Evolutionary conservation across 2,113 vertebrate genomes (phyloP).

Genomic region (Boleophthalmus pectinirostris): DNA sequence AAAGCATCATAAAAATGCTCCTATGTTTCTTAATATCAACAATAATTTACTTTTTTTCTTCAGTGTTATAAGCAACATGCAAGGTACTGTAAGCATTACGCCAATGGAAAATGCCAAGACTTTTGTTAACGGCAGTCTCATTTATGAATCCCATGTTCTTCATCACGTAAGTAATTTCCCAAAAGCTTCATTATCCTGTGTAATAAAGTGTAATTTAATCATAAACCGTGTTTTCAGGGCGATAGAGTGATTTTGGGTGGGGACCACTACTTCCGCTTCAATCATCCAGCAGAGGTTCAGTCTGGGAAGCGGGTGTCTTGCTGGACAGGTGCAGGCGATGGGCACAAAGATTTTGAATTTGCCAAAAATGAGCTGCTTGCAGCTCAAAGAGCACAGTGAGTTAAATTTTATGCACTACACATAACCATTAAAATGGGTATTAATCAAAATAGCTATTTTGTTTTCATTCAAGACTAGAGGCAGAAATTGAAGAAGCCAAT

Average conservation of each 20-base stretch:
- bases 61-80: slow-evolving; percentile 84
- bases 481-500: slow-evolving; percentile 90
- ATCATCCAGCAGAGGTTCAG: slow-evolving; percentile 90
- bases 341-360: slow-evolving; percentile 93
- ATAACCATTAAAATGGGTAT: not conserved
- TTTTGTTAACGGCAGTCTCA: slow-evolving; percentile 87
- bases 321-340: slow-evolving; percentile 70
- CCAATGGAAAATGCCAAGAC: slow-evolving; percentile 87
- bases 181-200: not conserved
- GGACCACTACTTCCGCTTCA: slow-evolving; percentile 96
- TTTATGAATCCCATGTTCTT: slow-evolving; percentile 80
- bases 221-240: slow-evolving; percentile 74
- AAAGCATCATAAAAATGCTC: not conserved
- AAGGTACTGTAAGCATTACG: slow-evolving; percentile 80
- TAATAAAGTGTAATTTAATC: not conserved
- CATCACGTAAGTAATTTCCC: slow-evolving; percentile 84
- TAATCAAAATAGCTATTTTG: not conserved
- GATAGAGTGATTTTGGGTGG: slow-evolving; percentile 94
- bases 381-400: slow-evolving; percentile 88
- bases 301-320: slow-evolving; percentile 75
- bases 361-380: slow-evolving; percentile 91
- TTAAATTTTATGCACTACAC: slow-evolving; percentile 3
- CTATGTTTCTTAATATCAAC: not conserved
- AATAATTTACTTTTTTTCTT: not conserved
- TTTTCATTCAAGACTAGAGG: slow-evolving; percentile 81